Base-by-base conservation (phyloP, 2,797 vertebrate species). In the Fringilla coelebs region DNA sequence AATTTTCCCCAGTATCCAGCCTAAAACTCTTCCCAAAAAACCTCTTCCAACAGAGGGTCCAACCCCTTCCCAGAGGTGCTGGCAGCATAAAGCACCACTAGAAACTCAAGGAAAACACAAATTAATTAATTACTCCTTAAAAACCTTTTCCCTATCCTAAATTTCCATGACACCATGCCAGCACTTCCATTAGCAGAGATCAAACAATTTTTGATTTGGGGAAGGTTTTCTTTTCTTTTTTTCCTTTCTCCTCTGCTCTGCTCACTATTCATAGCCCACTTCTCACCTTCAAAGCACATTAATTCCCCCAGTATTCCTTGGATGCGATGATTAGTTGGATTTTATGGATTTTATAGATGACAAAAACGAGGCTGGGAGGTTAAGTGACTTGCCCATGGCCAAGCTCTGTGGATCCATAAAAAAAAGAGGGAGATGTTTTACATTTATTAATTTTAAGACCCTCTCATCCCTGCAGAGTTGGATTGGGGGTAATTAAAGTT, bases 201-300 rank as follows among this genome's bases (percentile, higher is more conserved):
- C 38, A 60, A 92, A 60, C 51, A 24, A 17, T 5, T 36, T 54
- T 41, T 22, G 29, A 32, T 18, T 51, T 46, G n/a, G 76, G 36
- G 31, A 52, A 75, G 24, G 18, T 40, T 78, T 62, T 18, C 2
- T 57, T 45, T 28, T 3, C 10, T 4, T 25, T 10, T 14, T 14
- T 5, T 1, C 4, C 31, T 22, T 74, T 38, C 49, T 54, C 1
- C 49, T 81, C 76, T 10, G 10, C 54, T 32, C 6, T 8, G 13
- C 36, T 74, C 58, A 6, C 84, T 87, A 31, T 62, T 89, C 92
- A 82, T 14, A 70, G 55, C 71, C 60, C 74, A 29, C 45, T 84
- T 80, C 77, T 90, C 86, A 86, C 86, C 88, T 92, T 93, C 92
- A 65, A 36, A 94, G 80, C 66, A 51, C 80, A 76, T 94, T 94